A percentile compares a stretch with the other conserved stretches of the same genome.
These are phyloP conservation scores for Chrysolina oricalcia DNA, from an alignment of 2,888 invertebrate species.

Conservation along the genomic window DNA sequence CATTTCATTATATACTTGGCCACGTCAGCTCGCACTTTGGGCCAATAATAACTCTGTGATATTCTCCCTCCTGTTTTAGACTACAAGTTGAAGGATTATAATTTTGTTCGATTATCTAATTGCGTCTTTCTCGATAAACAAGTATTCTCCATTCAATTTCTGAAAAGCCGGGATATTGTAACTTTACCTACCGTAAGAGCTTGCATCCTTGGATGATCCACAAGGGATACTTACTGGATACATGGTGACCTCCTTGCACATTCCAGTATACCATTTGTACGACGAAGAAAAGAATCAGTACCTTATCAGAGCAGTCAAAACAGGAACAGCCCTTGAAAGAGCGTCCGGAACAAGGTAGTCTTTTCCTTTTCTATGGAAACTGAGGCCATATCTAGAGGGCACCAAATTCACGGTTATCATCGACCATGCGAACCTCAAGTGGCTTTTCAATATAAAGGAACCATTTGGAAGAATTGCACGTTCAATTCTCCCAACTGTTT, in stretches of 20 bases:
- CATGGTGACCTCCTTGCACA: neutral
- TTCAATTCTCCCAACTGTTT: slow-evolving; percentile 43
- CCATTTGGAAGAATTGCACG: too few relatives aligned
- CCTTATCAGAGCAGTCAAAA: neutral
- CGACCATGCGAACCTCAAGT: too few relatives aligned
- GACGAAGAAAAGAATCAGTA: too few relatives aligned
- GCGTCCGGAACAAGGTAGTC: slow-evolving; percentile 49
- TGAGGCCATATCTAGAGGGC: too few relatives aligned
- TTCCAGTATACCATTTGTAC: too few relatives aligned
- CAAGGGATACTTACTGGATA: neutral
- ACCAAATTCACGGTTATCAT: too few relatives aligned
- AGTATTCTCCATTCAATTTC: neutral
- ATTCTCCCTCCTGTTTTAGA: neutral
- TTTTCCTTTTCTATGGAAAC: slow-evolving; percentile 46
- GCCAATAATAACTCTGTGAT: too few relatives aligned
- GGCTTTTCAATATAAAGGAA: too few relatives aligned
- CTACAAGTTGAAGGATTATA: slow-evolving; percentile 5
- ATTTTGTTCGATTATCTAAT: neutral
- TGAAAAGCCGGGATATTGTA: neutral
- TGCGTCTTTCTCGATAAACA: neutral
- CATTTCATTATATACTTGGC: too few relatives aligned
- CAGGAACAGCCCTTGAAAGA: neutral
- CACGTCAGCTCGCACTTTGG: neutral
- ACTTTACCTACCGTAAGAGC: neutral
- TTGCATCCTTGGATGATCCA: neutral